Evolutionary conservation across 2,113 vertebrate species (phyloP).

Genomic region (Calypte anna): DNA sequence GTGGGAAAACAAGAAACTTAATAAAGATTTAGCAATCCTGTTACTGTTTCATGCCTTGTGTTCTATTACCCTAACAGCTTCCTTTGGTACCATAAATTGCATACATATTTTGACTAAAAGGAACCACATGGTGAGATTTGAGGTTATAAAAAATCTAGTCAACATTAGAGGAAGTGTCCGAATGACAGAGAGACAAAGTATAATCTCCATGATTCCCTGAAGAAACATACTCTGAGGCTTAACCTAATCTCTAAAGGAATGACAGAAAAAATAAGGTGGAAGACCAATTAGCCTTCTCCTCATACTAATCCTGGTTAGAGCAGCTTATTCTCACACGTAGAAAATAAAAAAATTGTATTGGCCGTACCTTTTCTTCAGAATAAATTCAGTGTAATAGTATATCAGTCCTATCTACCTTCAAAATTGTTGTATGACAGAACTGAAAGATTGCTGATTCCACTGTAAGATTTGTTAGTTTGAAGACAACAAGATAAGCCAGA

Average conservation of each 20-base stretch:
- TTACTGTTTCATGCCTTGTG: background rate
- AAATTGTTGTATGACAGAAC: background rate
- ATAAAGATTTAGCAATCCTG: constrained; percentile 23
- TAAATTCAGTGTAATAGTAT: background rate
- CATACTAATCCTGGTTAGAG: constrained; percentile 62
- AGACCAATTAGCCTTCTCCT: constrained; percentile 73
- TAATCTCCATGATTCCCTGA: constrained; percentile 68
- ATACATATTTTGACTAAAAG: constrained; percentile 69
- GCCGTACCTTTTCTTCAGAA: background rate
- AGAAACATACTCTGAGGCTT: constrained; percentile 75
- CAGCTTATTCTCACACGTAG: background rate
- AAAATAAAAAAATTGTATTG: constrained; percentile 35
- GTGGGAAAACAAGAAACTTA: background rate
- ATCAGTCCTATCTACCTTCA: background rate
- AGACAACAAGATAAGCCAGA: background rate
- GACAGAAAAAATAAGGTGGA: constrained; percentile 76
- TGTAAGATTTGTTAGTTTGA: background rate
- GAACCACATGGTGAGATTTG: constrained; percentile 47
- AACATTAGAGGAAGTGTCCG: constrained; percentile 45
- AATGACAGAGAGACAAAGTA: constrained; percentile 64
- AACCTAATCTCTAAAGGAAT: constrained; percentile 75
- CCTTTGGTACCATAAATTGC: constrained; percentile 58
- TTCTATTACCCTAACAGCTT: constrained; percentile 61
- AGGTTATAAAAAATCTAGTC: constrained; percentile 73
- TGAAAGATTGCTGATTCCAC: constrained; percentile 14